Evolutionary conservation across 1,140 invertebrate species (phyloP).

Genomic region (Linepithema humile): DNA sequence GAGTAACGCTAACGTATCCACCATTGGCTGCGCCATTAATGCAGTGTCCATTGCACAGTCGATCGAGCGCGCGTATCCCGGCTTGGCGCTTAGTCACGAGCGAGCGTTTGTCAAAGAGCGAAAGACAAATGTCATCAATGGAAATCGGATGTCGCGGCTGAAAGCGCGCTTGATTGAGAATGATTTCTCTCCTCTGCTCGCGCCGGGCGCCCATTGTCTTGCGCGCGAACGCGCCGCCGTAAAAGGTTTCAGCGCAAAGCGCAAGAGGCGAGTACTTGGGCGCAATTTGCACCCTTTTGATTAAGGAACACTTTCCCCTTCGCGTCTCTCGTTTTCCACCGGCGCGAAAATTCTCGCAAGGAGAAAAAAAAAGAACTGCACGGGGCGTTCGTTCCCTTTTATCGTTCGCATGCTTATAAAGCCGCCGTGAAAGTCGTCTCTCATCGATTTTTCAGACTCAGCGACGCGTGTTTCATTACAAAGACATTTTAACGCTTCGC

Average conservation of each 20-base stretch:
- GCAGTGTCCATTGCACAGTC: constrained; percentile 13
- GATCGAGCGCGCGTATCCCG: constrained; percentile 11
- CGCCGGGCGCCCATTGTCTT: neutral
- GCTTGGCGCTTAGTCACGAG: neutral
- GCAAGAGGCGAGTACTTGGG: neutral
- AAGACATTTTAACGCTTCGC: neutral
- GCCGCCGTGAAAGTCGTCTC: neutral
- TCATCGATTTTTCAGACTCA: neutral
- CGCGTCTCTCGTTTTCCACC: neutral
- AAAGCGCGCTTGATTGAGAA: neutral
- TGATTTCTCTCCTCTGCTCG: constrained; percentile 27
- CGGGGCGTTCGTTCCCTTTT: constrained; percentile 26
- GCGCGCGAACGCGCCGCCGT: neutral
- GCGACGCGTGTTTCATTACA: neutral
- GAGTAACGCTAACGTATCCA: neutral
- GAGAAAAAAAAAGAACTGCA: neutral
- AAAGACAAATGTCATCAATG: constrained; percentile 36
- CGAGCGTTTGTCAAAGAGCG: constrained; percentile 15
- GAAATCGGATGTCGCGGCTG: constrained; percentile 29
- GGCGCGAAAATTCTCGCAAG: constrained; percentile 2
- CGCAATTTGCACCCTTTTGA: constrained; percentile 37
- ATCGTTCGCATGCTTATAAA: neutral
- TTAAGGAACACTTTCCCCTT: neutral
- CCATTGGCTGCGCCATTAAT: constrained; percentile 21
- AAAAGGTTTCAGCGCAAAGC: neutral